Conservation (phyloP, 2,797 vertebrate species). For the Aulostomus chinensis region DNA sequence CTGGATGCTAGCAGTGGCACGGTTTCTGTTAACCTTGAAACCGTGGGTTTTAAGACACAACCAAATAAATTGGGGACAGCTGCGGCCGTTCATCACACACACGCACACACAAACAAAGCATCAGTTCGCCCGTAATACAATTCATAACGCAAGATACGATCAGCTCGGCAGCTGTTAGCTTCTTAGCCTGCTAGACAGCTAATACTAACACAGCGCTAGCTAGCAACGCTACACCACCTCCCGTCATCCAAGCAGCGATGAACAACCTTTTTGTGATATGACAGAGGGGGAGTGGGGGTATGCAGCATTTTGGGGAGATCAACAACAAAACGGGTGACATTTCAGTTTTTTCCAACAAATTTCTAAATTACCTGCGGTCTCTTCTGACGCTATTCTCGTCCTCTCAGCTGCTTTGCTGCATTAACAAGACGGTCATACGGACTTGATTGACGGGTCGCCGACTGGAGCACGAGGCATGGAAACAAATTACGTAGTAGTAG, state of each 20-base stretch:
- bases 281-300: slow-evolving; percentile 18
- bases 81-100: too few relatives aligned
- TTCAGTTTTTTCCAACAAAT: background rate
- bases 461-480: slow-evolving; percentile 57
- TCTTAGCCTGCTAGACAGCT: slow-evolving; percentile 31
- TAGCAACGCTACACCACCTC: slow-evolving; percentile 36
- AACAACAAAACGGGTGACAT: background rate
- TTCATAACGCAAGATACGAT: slow-evolving; percentile 13
- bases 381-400: slow-evolving; percentile 65
- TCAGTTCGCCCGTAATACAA: background rate
- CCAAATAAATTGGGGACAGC: too few relatives aligned
- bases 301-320: background rate
- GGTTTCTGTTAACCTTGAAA: slow-evolving; percentile 3
- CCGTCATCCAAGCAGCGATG: slow-evolving; percentile 9
- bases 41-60: too few relatives aligned
- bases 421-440: slow-evolving; percentile 69
- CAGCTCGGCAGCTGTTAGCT: slow-evolving; percentile 41
- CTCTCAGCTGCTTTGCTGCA: slow-evolving; percentile 75
- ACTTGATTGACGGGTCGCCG: slow-evolving; percentile 72
- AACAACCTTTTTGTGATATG: slow-evolving; percentile 14
- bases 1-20: slow-evolving; percentile 38
- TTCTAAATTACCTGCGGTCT: slow-evolving; percentile 67
- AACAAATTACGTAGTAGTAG: slow-evolving; percentile 52
- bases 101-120: slow-evolving; percentile 33
- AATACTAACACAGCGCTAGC: slow-evolving; percentile 36